Percentiles rank a stretch among this genome's conserved stretches.
Evolutionary conservation across 1,140 invertebrate species (phyloP).

Genomic region (Triops cancriformis): DNA sequence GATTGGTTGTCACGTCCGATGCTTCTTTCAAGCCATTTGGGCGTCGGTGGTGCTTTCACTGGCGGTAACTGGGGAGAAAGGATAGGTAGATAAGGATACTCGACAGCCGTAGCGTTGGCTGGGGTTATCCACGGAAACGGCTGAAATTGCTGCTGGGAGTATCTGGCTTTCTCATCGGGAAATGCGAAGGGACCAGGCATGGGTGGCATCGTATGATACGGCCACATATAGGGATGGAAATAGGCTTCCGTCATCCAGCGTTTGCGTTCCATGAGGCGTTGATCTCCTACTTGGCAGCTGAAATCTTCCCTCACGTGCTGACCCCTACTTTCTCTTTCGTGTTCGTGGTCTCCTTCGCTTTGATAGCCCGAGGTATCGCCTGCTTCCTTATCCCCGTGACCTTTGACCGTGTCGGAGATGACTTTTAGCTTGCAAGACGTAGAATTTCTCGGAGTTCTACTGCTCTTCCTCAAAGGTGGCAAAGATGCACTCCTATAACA

Average conservation of each 20-base stretch:
- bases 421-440: conserved; percentile 8
- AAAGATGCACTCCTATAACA: background rate
- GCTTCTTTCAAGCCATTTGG: background rate
- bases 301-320: background rate
- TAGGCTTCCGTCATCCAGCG: background rate
- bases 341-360: conserved; percentile 1
- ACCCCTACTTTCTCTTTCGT: background rate
- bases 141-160: background rate
- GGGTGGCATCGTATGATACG: background rate
- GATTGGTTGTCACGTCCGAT: background rate
- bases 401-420: background rate
- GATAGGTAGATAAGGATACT: background rate
- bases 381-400: background rate
- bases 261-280: background rate
- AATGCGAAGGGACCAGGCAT: background rate
- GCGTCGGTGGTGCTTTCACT: background rate
- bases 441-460: background rate
- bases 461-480: background rate
- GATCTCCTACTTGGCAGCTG: background rate
- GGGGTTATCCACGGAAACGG: background rate
- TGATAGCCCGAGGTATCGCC: conserved; percentile 26
- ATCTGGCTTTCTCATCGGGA: background rate
- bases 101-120: background rate
- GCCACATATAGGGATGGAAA: background rate
- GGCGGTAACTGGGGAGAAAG: background rate